These are phyloP conservation scores for Phyto melanocephala DNA, from an alignment of 2,888 invertebrate species.

Conservation along the genomic window DNA sequence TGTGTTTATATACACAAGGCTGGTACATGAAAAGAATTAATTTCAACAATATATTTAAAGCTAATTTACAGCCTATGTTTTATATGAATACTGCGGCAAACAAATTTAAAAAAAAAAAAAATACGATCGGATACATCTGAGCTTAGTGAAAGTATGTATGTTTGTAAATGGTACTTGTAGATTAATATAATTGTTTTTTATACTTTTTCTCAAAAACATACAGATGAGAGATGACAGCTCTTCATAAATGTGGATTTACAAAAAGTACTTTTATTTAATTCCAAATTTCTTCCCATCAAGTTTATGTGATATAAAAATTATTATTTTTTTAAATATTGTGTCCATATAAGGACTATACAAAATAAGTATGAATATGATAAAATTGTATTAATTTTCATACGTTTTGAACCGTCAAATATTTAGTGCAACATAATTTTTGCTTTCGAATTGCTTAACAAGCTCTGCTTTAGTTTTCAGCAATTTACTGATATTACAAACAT, in stretches of 20 bases:
- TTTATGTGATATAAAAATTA: too few species aligned
- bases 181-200: neutral
- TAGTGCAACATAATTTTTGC: too few species aligned
- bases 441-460: too few species aligned
- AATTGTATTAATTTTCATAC: too few species aligned
- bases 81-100: constrained; percentile 18
- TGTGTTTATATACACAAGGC: constrained; percentile 33
- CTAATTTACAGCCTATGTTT: constrained; percentile 17
- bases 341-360: too few species aligned
- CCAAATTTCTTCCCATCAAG: neutral
- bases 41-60: constrained; percentile 28
- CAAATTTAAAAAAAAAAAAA: neutral
- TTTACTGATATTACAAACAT: too few species aligned
- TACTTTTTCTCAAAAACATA: neutral
- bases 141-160: constrained; percentile 36
- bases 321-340: too few species aligned
- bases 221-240: neutral
- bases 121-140: constrained; percentile 10
- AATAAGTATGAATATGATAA: too few species aligned
- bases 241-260: neutral
- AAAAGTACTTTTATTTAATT: neutral
- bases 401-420: too few species aligned
- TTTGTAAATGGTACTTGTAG: neutral
- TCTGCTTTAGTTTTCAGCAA: too few species aligned
- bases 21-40: constrained; percentile 23